Evolutionary conservation across 2,797 vertebrate genomes (phyloP), one percentile per base, ranked within the genome.

Genomic region (Ataeniobius toweri): DNA sequence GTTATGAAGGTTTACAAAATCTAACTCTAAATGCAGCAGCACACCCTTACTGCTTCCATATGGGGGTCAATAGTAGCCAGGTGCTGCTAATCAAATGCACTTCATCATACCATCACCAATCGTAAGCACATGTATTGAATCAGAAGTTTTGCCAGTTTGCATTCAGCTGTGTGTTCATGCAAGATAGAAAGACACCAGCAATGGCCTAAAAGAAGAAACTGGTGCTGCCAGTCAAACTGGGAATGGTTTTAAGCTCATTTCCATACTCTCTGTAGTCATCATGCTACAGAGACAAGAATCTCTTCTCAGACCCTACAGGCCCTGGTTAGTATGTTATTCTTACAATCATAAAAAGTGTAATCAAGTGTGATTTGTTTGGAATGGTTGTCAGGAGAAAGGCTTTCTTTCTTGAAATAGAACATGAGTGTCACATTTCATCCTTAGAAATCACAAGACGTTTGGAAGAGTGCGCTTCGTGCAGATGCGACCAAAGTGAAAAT

Each of bases 1-100:
- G 65, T 68, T 56, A 56, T 56, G 55, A 56, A 56, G 10, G 65
- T 68, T 68, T 68, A 68, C 65, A 68, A 68, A 68, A 44, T 68
- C 39, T 6, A 44, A 68, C 65, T 44, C 65, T 68, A 68, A 41
- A 68, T 13, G 55, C 55, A 56, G 7, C 24, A 73, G 59, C 72
- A 20, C 44, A 7, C 3, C 59, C 74, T 70, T 53, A 18, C 75
- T 72, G 41, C 56, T 68, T n/a, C 65, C 65, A 68, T 68, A 22
- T 68, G 65, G 22, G 65, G 65, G 65, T 44, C 65, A 44, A 68
- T 44, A 68, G 65, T 22, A 44, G 65, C 65, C 65, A 68, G 65
- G 65, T 44, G 39, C 65, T 12, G 39, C 22, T 41, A 68, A 68
- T 68, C 65, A 68, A 44, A 68, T 68, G 65, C 65, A 68, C 65